Evolutionary conservation across 1,140 invertebrate genomes (phyloP).

Genomic region (Pygmarrhopalites habei): DNA sequence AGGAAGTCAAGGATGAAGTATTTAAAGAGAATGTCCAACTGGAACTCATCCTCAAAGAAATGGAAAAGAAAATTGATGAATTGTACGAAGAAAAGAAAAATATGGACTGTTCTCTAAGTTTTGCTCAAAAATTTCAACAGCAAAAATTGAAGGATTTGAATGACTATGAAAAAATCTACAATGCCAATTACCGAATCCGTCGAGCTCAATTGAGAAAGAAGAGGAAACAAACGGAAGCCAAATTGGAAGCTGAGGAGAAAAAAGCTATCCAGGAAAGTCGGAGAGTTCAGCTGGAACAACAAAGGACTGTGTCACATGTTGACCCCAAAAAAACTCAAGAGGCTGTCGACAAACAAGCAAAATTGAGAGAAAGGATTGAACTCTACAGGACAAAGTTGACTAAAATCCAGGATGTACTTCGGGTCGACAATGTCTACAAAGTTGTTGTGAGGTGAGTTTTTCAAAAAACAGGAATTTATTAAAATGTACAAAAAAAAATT

Average conservation of each 20-base stretch:
- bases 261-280: conserved; percentile 6
- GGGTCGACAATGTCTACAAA: conserved; percentile 1
- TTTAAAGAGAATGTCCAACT: background rate
- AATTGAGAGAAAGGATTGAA: background rate
- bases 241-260: conserved; percentile 5
- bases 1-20: conserved; percentile 7
- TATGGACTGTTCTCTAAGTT: conserved; percentile 4
- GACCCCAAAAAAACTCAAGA: background rate
- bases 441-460: background rate
- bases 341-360: background rate
- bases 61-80: conserved; percentile 11
- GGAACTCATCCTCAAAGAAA: conserved; percentile 1
- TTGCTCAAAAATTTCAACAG: conserved; percentile 4
- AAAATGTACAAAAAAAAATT: background rate
- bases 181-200: background rate
- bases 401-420: background rate
- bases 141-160: conserved; percentile 9
- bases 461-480: background rate
- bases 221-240: conserved; percentile 5
- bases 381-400: background rate
- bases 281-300: conserved; percentile 1
- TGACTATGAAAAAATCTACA: conserved; percentile 6
- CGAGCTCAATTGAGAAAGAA: background rate
- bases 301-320: background rate
- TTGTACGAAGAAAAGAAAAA: conserved; percentile 1